Base-by-base conservation (phyloP, 2,888 invertebrate genomes). In the Lobophora halterata region DNA sequence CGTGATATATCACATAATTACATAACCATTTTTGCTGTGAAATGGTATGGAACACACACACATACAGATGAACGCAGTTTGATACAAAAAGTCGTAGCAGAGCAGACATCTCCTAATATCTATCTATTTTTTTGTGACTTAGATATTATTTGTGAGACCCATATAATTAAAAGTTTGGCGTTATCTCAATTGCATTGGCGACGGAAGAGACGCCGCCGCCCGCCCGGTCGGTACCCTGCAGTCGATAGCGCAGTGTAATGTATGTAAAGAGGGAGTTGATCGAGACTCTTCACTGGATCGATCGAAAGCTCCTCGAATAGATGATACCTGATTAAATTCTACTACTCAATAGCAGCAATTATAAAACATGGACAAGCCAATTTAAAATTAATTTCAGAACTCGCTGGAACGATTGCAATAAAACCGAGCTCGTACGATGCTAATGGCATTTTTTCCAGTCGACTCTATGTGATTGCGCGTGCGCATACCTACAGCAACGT, bases 371-470 rank as follows among this genome's bases (percentile, higher is more conserved):
- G 18, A 32, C 20, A 31, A 36, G 31, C 24, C 20, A 42, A 42
- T 41, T 31, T 30, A 13, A 36, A 35, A 36, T 36, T 29, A 28
- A 42, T 42, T 36, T 36, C 36, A 34, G 27, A 44, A 44, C 38
- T 35, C 20, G 27, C 23, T 39, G 36, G 30, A 41, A 28, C 49
- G 46, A 50, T 49, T 46, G 48, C 50, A 52, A 40, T 37, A 40
- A 35, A 40, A 32, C 39, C 38, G 19, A 16, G 34, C 45, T 52
- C 51, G 21, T 27, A 19, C 25, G 63, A 77, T 73, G 72, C 71
- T 75, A 79, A 78, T 78, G 75, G 64, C 64, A 76, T 71, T 80
- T 75, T 79, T 65, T 80, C 70, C 57, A 56, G 63, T 58, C 36
- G 41, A 24, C 31, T 35, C 8, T 14, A 56, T 68, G 65, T 67